Base-by-base conservation (phyloP, 2,113 vertebrate species). In the Stomatorhinus ivindoensis region DNA sequence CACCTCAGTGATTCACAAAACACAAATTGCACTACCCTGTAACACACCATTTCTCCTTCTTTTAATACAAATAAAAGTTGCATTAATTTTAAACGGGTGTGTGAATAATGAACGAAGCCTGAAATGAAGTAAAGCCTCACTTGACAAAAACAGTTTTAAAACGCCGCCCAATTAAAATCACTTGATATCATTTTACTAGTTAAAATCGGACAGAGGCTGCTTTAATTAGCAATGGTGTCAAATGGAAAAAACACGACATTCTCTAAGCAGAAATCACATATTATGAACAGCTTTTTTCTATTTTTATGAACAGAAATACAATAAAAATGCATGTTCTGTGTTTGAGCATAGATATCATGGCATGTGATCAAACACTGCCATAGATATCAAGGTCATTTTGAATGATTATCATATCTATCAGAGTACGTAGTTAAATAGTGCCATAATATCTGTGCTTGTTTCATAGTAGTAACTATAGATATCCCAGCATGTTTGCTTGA, bases 171-270 rank as follows among this genome's bases (percentile, higher is more conserved):
- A 47, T 84, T 84, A 80, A 80, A 80, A 46, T 84, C 82, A 24
- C 39, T 44, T 84, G 39, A 84, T 84, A 84, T 47, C 24, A 46
- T 84, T 24, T 84, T 5, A 17, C 73, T 15, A 80, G 73, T 80
- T 80, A 80, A 84, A 84, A 84, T 47, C 24, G 82, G 82, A 84
- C 82, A 47, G 44, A n/a, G 82, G 82, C 82, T 24, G 24, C 82
- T 84, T 84, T 84, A 84, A 84, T 84, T 84, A 84, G 82, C 82
- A 44, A 84, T 84, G 19, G 44, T 83, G 80, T 84, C 44, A 84
- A 42, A 19, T 84, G 82, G 39, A 84, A 84, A 84, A 83, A 83
- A 46, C 15, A 83, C 80, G 6, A 21, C 44, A 47, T 47, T 47
- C 82, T 46, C 42, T 84, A 47, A 39, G 39, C 44, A 47, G 39